A percentile compares a stretch with the other conserved stretches of the same genome.
These are phyloP conservation scores for Mythimna impura DNA, from an alignment of 2,888 invertebrate genomes.

Conservation along the genomic window DNA sequence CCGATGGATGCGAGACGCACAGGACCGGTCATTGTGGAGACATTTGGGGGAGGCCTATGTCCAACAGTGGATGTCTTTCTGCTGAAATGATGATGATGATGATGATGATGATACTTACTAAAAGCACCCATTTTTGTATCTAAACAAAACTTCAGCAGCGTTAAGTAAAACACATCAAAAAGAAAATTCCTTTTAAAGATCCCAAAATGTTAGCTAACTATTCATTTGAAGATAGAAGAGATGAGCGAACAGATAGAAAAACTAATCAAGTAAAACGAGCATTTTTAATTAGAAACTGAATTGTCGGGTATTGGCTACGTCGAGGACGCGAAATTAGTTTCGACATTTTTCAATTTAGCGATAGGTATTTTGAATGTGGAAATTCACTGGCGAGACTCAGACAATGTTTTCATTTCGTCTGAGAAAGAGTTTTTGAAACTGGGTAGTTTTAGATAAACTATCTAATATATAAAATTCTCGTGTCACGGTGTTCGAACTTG, in stretches of 20 bases:
- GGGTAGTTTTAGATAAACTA: neutral
- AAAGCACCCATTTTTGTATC: conserved; percentile 28
- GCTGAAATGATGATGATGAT: too few species aligned
- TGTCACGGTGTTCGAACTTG: too few species aligned
- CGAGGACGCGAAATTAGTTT: conserved; percentile 52
- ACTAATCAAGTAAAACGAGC: conserved; percentile 58
- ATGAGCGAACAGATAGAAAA: conserved; percentile 45
- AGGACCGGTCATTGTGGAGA: too few species aligned
- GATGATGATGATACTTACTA: too few species aligned
- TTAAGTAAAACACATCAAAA: conserved; percentile 8
- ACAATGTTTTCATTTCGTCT: neutral
- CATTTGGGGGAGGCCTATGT: too few species aligned
- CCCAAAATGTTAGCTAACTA: conserved; percentile 14
- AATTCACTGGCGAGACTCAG: conserved; percentile 17
- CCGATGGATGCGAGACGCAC: too few species aligned
- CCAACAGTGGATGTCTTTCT: too few species aligned
- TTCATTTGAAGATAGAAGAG: conserved; percentile 34
- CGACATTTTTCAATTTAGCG: conserved; percentile 61
- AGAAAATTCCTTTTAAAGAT: conserved; percentile 17
- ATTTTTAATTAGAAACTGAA: conserved; percentile 70
- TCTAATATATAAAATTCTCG: neutral
- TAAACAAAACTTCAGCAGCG: conserved; percentile 9
- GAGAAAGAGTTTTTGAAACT: neutral
- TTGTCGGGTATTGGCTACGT: conserved; percentile 56
- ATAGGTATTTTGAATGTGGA: conserved; percentile 33